Base-by-base conservation (phyloP, 1,140 invertebrate genomes). In the Drosophila nasuta region DNA sequence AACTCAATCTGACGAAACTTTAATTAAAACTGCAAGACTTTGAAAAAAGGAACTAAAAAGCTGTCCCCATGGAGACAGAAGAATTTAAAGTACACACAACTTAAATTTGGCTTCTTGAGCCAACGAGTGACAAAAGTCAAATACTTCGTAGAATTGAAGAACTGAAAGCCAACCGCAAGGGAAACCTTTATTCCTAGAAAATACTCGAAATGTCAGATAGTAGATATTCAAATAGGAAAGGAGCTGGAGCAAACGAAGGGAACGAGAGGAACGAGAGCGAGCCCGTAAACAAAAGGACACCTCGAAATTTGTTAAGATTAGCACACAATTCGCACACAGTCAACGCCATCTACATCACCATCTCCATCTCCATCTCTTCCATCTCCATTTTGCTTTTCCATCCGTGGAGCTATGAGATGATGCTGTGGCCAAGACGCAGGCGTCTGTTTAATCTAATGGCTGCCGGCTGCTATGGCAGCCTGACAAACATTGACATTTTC, bases 401-500 rank as follows among this genome's bases (percentile, higher is more conserved):
- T 33, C 56, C 6, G 17, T 8, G 13, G 17, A 7, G 52, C 33
- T 35, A 20, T 20, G 35, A 41, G 35, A 20, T 57, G 3, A 20
- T 57, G 3, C 17, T 41, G 13, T 66, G 49, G 60, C 72, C 65
- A 45, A 62, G 58, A 49, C 51, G 70, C 65, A 76, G 71, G 73
- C 79, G 62, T 74, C 65, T 80, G 72, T 83, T 85, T 87, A 87
- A 87, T 87, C 83, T 87, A 81, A 87, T 82, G 81, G 77, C 82
- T 87, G 83, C 69, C 80, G 83, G 80, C 83, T 75, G 58, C 72
- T 45, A 56, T 57, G 58, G 66, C 58, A 63, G 51, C 72, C 72
- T 88, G 82, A 75, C 83, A 88, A 88, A 87, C 83, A 87, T 87
- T 87, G 83, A 87, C 83, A 87, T 88, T 87, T 88, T 87, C 80